phyloP scores from a whole-genome alignment of 2,888 invertebrate species.

The Ariolimax columbianus region DNA sequence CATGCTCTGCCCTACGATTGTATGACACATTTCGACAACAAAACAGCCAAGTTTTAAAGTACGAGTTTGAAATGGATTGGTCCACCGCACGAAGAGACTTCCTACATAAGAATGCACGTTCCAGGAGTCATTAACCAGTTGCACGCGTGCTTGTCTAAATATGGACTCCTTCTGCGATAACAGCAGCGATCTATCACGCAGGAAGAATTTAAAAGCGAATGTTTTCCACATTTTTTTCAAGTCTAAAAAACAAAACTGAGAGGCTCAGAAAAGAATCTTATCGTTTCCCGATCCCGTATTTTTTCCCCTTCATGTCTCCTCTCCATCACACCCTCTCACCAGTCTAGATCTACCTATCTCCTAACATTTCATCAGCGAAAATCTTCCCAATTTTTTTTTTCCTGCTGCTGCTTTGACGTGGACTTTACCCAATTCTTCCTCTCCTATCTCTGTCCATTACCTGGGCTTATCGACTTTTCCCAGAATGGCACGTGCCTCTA shows the following conservation, averaged over 20 bases:
- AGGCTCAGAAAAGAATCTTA: background rate
- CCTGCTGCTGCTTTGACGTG: no score
- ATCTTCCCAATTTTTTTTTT: no score
- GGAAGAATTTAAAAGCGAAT: background rate
- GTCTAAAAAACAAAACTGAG: background rate
- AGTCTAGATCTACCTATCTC: background rate
- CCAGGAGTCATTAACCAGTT: no score
- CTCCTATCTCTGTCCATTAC: background rate
- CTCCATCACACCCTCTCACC: background rate
- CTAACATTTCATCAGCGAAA: background rate
- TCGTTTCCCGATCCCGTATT: background rate
- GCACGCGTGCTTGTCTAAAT: background rate
- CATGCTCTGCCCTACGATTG: no score
- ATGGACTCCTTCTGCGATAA: background rate
- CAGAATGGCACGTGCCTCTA: slow-evolving; percentile 19
- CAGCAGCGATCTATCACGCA: background rate
- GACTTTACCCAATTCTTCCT: no score
- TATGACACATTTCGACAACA: no score
- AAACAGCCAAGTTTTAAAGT: no score
- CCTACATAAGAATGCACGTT: no score
- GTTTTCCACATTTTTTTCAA: background rate
- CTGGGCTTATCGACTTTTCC: slow-evolving; percentile 9
- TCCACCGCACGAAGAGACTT: no score
- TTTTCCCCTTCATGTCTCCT: background rate
- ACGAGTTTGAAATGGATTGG: no score